These are phyloP conservation scores for Nebria ingens DNA, from an alignment of 1,140 invertebrate genomes.

Conservation along the genomic window DNA sequence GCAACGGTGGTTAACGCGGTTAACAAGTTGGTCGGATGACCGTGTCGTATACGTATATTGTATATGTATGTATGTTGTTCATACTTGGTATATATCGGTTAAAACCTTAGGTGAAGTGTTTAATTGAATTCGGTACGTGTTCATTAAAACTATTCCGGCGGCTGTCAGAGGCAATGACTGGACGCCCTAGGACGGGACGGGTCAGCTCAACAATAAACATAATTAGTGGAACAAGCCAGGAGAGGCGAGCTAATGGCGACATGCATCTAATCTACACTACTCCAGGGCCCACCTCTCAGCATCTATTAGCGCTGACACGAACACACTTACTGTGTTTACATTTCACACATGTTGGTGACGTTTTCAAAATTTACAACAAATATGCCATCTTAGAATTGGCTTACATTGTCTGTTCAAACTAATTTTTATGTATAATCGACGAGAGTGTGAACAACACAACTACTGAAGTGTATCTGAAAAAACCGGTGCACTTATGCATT, in stretches of 20 bases:
- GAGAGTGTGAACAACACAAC: too few relatives aligned
- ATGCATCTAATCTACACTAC: constrained; percentile 6
- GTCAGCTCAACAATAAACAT: constrained; percentile 1
- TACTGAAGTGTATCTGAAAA: too few relatives aligned
- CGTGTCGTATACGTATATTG: not conserved
- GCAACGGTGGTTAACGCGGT: not conserved
- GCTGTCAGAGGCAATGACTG: constrained; percentile 1
- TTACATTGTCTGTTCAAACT: too few relatives aligned
- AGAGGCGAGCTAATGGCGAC: not conserved
- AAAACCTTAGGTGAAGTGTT: constrained; percentile 7
- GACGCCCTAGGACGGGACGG: not conserved
- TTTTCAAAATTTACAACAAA: too few relatives aligned
- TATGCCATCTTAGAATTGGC: too few relatives aligned
- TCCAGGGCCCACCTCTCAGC: not conserved
- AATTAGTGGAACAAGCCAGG: constrained; percentile 5
- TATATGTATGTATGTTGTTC: too few relatives aligned
- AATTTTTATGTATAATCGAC: too few relatives aligned
- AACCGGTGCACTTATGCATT: too few relatives aligned
- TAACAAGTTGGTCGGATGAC: not conserved
- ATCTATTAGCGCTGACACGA: not conserved
- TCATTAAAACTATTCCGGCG: constrained; percentile 2
- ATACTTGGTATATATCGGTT: constrained; percentile 7
- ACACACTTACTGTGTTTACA: not conserved
- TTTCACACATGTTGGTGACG: not conserved
- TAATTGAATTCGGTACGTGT: constrained; percentile 3